Base-by-base conservation (phyloP, 1,140 invertebrate genomes). In the Cydia pomonella region DNA sequence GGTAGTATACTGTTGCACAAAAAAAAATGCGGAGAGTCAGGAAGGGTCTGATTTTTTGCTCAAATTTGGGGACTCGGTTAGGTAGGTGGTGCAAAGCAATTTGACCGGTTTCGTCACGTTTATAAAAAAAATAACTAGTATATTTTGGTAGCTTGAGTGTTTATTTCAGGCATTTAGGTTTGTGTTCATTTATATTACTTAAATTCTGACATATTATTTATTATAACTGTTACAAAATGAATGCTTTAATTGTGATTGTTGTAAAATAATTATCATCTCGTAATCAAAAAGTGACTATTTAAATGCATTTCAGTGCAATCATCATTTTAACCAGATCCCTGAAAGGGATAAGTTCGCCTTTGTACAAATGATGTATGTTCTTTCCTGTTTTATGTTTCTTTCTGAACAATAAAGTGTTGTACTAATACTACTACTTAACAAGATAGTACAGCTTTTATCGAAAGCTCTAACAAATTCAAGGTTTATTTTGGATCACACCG, bases 401-500 rank as follows among this genome's bases (percentile, higher is more conserved):
- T n/a, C n/a, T n/a, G n/a, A n/a, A n/a, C n/a, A n/a, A n/a, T n/a
- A n/a, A n/a, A n/a, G n/a, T n/a, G n/a, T n/a, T n/a, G n/a, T n/a
- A n/a, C n/a, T n/a, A n/a, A n/a, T n/a, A n/a, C n/a, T n/a, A n/a
- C n/a, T n/a, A n/a, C n/a, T 59, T 59, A 23, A 59, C 21, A 6
- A 33, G 29, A 66, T 9, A 33, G 29, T 33, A 69, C 3, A 59
- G 27, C 64, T 33, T 64, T 64, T 69, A 69, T 69, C 64, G 16
- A 23, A 33, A 33, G 64, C 16, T 69, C 13, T 64, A 33, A 69
- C 64, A 69, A 23, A 33, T 69, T 41, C 64, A 69, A 69, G 64
- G 64, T 69, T 69, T 69, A 41, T 69, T 69, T 69, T 69, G 64
- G 64, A 21, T 69, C 12, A 77, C 76, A 81, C 41, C 50, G 73